A percentile compares a stretch with the other conserved stretches of the same genome.
Evolutionary conservation across 2,888 invertebrate genomes (phyloP).

Genomic region (Griposia aprilina): DNA sequence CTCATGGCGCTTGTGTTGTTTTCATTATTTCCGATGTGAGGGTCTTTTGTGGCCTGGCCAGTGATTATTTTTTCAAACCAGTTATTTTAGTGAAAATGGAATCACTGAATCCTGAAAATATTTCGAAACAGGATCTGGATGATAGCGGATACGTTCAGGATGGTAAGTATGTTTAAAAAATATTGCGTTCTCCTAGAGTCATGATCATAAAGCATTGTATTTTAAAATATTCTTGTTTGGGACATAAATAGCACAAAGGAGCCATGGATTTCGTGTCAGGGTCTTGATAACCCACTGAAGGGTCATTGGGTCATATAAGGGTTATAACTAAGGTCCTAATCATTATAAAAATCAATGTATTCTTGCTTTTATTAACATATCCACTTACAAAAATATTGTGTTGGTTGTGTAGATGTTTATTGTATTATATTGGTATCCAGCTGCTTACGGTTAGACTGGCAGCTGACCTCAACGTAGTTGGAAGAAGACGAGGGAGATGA

Average conservation of each 20-base stretch:
- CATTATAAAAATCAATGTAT: not conserved
- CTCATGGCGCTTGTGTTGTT: conserved; percentile 24
- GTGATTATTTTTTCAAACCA: conserved; percentile 36
- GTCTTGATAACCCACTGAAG: not conserved
- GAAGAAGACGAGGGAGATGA: no score
- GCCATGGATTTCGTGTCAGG: not conserved
- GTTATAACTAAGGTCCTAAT: not conserved
- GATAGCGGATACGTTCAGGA: conserved; percentile 71
- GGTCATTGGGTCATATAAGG: not conserved
- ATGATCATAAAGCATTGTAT: not conserved
- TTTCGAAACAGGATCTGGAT: conserved; percentile 71
- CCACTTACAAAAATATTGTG: not conserved
- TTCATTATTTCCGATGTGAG: conserved; percentile 53
- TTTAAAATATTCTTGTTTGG: not conserved
- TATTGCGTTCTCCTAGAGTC: not conserved
- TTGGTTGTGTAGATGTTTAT: not conserved
- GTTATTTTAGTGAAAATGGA: conserved; percentile 75
- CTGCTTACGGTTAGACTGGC: not conserved
- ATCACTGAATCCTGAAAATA: conserved; percentile 71
- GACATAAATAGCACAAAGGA: conserved; percentile 5
- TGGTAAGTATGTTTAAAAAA: conserved; percentile 69
- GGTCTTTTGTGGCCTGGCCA: conserved; percentile 40
- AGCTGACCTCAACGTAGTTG: not conserved
- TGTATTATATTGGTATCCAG: not conserved
- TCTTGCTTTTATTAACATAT: not conserved